Conservation (phyloP, 2,113 vertebrate genomes). For the Scophthalmus maximus region DNA sequence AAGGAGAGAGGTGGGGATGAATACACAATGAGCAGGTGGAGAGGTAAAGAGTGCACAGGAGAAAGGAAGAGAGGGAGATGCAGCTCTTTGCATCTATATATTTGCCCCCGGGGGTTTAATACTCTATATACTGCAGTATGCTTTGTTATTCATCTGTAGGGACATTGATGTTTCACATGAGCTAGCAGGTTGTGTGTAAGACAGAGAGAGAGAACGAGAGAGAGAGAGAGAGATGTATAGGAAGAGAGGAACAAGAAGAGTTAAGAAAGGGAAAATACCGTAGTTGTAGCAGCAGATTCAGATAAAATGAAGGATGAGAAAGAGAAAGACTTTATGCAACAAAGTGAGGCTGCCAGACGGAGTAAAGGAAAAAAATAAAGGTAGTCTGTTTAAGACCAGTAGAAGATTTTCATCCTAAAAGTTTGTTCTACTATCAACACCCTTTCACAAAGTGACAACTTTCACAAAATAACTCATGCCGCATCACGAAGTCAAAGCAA, state of each 20-base stretch:
- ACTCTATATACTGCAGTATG: constrained; percentile 63
- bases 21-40: constrained; percentile 2
- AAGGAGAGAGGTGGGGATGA: constrained; percentile 3
- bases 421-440: background rate
- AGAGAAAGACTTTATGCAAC: background rate
- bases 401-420: background rate
- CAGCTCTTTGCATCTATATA: constrained; percentile 50
- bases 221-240: background rate
- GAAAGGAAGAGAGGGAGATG: constrained; percentile 19
- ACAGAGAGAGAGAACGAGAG: background rate
- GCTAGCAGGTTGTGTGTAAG: constrained; percentile 39
- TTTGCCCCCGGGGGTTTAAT: constrained; percentile 61
- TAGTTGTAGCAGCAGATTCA: background rate
- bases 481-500: background rate
- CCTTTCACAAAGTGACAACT: background rate
- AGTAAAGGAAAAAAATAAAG: background rate
- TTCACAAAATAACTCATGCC: background rate
- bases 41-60: constrained; percentile 9
- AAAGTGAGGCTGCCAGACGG: too few species aligned
- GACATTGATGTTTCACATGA: constrained; percentile 69
- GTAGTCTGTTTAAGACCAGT: background rate
- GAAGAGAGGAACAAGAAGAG: background rate
- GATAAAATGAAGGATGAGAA: background rate
- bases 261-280: background rate
- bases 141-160: constrained; percentile 69